phyloP scores from a whole-genome alignment of 2,888 invertebrate species.

The Sabatieria punctata region DNA sequence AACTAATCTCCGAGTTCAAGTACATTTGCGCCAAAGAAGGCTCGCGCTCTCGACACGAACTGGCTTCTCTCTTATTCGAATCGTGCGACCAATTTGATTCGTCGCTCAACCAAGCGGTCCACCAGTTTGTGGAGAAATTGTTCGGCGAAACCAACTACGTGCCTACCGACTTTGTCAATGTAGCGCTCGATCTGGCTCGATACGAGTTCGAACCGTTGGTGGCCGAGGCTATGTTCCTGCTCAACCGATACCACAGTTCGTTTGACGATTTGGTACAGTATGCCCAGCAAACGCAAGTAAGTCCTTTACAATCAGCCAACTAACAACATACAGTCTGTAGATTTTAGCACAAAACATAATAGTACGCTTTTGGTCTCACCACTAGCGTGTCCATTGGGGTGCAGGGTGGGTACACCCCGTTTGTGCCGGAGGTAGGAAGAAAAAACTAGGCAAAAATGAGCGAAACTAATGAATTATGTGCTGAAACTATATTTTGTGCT shows the following conservation, averaged over 20 bases:
- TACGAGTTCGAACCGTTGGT: conserved; percentile 30
- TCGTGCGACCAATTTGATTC: no score
- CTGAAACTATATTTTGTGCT: no score
- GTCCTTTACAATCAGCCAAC: no score
- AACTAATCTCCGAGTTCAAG: conserved; percentile 30
- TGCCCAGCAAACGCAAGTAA: neutral
- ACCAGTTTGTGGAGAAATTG: conserved; percentile 21
- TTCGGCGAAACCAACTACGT: conserved; percentile 31
- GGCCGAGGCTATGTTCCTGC: conserved; percentile 27
- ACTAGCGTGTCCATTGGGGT: no score
- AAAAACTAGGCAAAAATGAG: no score
- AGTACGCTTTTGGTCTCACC: no score
- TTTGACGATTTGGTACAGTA: conserved; percentile 1
- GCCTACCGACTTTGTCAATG: conserved; percentile 18
- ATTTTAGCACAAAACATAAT: no score
- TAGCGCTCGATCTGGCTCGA: conserved; percentile 18
- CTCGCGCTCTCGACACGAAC: conserved; percentile 2
- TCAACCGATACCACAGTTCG: conserved; percentile 15
- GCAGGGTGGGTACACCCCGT: no score
- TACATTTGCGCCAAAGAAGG: conserved; percentile 17
- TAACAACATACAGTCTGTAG: no score
- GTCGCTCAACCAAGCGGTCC: no score
- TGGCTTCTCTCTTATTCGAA: neutral
- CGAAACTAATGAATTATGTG: no score
- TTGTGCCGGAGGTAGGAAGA: no score